phyloP scores from a whole-genome alignment of 2,797 vertebrate genomes.

The Liparis tanakae region DNA sequence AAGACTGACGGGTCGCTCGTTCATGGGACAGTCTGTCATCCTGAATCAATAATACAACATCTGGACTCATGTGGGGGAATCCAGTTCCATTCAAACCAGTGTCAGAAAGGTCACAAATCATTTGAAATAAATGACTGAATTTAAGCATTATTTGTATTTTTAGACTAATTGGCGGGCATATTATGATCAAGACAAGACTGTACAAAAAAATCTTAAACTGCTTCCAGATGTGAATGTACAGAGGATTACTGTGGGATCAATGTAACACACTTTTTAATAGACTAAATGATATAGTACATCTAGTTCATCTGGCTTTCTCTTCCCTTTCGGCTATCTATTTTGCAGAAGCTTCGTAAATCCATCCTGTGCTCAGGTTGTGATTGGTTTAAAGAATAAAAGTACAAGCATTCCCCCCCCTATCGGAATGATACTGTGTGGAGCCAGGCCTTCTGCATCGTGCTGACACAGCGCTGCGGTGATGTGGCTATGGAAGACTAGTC shows the following conservation, averaged over 20 bases:
- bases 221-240: too few relatives aligned
- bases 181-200: not conserved
- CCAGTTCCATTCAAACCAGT: too few relatives aligned
- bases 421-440: not conserved
- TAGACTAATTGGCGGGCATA: not conserved
- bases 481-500: constrained; percentile 6
- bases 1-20: too few relatives aligned
- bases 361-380: not conserved
- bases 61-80: not conserved
- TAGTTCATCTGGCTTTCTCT: not conserved
- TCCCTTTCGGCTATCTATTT: not conserved
- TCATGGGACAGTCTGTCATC: too few relatives aligned
- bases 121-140: too few relatives aligned
- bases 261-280: not conserved
- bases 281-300: too few relatives aligned
- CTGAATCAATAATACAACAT: not conserved
- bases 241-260: not conserved
- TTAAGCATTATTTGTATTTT: not conserved
- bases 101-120: too few relatives aligned
- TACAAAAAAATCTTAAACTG: too few relatives aligned
- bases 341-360: not conserved
- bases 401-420: not conserved
- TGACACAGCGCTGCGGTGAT: not conserved
- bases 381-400: not conserved
- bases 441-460: not conserved